Evolutionary conservation across 2,113 vertebrate species (phyloP), one percentile per base, ranked within the genome.

Genomic region (Gadus chalcogrammus): DNA sequence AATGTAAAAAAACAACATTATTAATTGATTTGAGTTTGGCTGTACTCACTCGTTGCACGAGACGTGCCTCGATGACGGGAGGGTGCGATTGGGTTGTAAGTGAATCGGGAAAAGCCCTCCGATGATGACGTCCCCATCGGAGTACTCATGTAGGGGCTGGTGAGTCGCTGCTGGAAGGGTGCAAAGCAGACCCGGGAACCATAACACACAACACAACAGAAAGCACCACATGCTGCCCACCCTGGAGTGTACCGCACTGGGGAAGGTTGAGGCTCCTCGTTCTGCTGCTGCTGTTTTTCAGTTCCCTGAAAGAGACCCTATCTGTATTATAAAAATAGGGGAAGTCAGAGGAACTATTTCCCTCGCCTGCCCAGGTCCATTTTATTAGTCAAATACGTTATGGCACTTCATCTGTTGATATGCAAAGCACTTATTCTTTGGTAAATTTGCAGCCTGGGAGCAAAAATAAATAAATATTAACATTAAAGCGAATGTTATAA

Each of bases 81-180:
- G 2, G 15, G 2, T 75, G 61, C 70, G 76, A 0, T 68, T 71
- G 1, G 65, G 68, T 60, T 60, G 0, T 4, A 0, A 16, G 31
- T 88, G 83, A 68, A 89, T 1, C 1, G 79, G 79, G 31, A 90
- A 85, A 78, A 90, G 77, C 69, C 85, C 89, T 68, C 85, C 88
- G 67, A 89, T 88, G 17, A 88, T 74, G 68, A 90, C 52, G 48
- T 90, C 78, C 3, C 87, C 88, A 16, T 70, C 27, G 59, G 48
- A 71, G 42, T 61, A 70, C 2, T 20, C 63, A 17, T 42, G 77
- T 3, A 65, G 65, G 31, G 31, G 31, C 5, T 5, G 8, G 20
- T 2, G 16, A 4, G 17, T 0, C 24, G 24, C 24, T 16, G 28
- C 61, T 15, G 27, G 71, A 64, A 3, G 58, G 1, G 22, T 27